Evolutionary conservation across 2,797 vertebrate species (phyloP), one percentile per base, ranked within the genome.

Genomic region (Semaprochilodus insignis): DNA sequence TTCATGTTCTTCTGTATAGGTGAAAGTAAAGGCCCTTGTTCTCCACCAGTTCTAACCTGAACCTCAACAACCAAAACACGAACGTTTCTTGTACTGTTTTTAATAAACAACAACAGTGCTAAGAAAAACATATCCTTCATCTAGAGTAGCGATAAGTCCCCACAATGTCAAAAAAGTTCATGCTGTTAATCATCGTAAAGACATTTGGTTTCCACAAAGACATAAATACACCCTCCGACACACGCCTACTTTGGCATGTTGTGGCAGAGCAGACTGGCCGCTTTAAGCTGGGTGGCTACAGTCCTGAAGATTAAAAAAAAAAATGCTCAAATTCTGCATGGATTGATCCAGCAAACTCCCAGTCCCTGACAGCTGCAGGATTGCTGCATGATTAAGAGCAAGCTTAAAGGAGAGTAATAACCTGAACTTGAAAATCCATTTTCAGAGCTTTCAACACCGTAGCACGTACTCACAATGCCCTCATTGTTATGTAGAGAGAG

Each of bases 401-500:
- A 48, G 52, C 72, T 57, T 74, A 57, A 57, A 57, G 72, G 31
- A 74, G 72, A 74, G 54, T 55, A 57, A 74, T 74, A 74, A 57
- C 52, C 72, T 74, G 72, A 57, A 74, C 72, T 27, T 73, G 71
- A 73, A 73, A 73, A 57, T 57, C 72, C 72, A 74, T 74, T 74
- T 74, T 74, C 17, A 15, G 25, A 57, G 52, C 72, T 74, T 74
- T 57, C 54, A 57, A 36, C 72, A 57, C 72, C 27, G 17, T n/a
- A 54, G 25, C n/a, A 48, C 40, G 21, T 25, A 70, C 19, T 73
- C 71, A 73, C 71, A 73, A 54, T 55, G 72, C 48, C 34, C 27
- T 19, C n/a, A 55, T 74, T 57, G 52, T 74, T 74, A 74, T 57
- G 31, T 59, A 74, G 19, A 59, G 54, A 59, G 72, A 15, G 31